Evolutionary conservation across 2,113 vertebrate species (phyloP).

Genomic region (Corythaixoides concolor): DNA sequence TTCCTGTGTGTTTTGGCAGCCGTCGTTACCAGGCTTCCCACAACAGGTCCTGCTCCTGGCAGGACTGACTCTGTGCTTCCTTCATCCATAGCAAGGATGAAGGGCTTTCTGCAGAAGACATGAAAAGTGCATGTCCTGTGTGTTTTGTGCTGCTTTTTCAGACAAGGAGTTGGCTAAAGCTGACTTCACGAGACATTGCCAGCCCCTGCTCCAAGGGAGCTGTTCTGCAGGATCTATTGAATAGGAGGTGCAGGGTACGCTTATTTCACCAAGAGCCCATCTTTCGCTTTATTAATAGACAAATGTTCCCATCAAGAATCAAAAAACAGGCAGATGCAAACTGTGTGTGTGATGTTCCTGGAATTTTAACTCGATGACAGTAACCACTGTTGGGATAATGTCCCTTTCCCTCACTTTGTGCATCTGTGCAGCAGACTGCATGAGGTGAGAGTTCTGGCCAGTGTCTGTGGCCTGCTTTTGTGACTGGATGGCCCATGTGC

Average conservation of each 20-base stretch:
- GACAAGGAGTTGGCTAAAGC: not conserved
- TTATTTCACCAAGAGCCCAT: not conserved
- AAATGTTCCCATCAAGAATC: not conserved
- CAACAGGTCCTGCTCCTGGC: not conserved
- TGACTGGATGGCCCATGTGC: not conserved
- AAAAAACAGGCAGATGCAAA: fast-evolving
- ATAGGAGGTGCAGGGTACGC: not conserved
- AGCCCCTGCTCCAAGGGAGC: not conserved
- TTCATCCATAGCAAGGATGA: not conserved
- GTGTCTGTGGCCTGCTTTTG: not conserved
- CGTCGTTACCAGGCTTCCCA: not conserved
- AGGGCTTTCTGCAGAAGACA: not conserved
- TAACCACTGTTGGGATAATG: not conserved
- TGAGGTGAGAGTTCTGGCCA: not conserved
- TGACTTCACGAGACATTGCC: fast-evolving
- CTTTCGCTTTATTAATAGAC: not conserved
- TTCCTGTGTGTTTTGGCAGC: not conserved
- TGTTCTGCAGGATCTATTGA: not conserved
- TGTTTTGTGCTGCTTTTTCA: not conserved
- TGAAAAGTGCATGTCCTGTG: not conserved
- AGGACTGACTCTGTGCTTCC: not conserved
- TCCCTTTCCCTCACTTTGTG: not conserved
- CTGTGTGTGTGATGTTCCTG: not conserved
- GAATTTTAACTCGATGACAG: not conserved
- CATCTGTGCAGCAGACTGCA: not conserved